A percentile compares a stretch with the other conserved stretches of the same genome.
Conservation (phyloP, 2,113 vertebrate genomes). For the Triplophysa tibetana region DNA sequence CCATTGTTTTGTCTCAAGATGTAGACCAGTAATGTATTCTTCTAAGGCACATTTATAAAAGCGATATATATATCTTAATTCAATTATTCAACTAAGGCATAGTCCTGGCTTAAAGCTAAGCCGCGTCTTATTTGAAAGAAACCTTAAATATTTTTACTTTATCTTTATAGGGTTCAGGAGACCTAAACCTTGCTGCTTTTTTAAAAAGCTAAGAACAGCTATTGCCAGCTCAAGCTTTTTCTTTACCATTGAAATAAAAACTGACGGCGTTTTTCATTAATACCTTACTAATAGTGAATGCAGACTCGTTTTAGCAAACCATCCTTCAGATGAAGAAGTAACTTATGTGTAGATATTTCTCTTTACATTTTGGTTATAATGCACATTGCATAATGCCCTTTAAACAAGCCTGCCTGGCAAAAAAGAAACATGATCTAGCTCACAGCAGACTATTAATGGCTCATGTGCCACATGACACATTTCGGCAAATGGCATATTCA, state of each 20-base stretch:
- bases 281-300: not conserved
- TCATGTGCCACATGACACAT: conserved; percentile 18
- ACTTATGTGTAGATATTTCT: not conserved
- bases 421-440: conserved; percentile 47
- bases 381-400: not conserved
- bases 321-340: not conserved
- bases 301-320: not conserved
- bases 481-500: conserved; percentile 18
- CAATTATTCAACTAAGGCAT: no score
- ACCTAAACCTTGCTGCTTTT: not conserved
- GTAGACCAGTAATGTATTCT: no score
- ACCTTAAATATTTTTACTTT: no score
- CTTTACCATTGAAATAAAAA: not conserved
- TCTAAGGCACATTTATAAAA: no score
- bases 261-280: not conserved
- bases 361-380: not conserved
- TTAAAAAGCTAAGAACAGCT: not conserved
- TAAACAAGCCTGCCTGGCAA: conserved; percentile 20
- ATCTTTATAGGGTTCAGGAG: no score
- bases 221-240: not conserved
- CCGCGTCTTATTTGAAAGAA: not conserved
- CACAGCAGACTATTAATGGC: conserved; percentile 49
- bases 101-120: no score
- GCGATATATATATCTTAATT: no score
- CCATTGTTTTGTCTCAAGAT: no score